phyloP scores from a whole-genome alignment of 2,113 vertebrate species.

The Puntigrus tetrazona region DNA sequence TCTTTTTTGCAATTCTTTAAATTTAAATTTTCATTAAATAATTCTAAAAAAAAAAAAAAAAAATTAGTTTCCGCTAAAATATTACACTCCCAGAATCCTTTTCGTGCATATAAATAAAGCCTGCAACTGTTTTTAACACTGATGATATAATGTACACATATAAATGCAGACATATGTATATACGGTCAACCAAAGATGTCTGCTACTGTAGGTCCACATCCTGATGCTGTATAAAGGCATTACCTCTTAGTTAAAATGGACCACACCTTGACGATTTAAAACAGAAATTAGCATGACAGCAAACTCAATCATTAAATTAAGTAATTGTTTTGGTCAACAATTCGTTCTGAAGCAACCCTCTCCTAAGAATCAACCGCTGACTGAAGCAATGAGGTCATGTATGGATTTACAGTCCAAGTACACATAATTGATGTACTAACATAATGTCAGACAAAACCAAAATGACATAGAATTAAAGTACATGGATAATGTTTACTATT shows the following conservation, averaged over 20 bases:
- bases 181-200: not conserved
- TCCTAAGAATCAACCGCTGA: not conserved
- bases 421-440: not conserved
- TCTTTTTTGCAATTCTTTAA: not conserved
- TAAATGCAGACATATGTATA: too few species aligned
- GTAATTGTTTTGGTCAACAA: not conserved
- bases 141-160: not conserved
- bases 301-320: not conserved
- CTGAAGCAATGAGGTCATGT: not conserved
- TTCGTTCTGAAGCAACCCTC: not conserved
- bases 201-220: not conserved
- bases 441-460: conserved; percentile 3
- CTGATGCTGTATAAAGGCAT: not conserved
- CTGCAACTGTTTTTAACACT: not conserved
- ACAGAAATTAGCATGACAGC: not conserved
- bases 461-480: conserved; percentile 6
- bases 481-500: not conserved
- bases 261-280: not conserved
- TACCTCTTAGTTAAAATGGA: not conserved
- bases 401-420: not conserved
- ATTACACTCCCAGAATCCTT: too few species aligned
- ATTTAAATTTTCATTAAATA: not conserved
- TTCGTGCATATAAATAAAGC: too few species aligned
- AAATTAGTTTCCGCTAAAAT: not conserved
- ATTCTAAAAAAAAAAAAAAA: not conserved